Evolutionary conservation across 2,888 invertebrate genomes (phyloP).

Genomic region (Lumbricus terrestris): DNA sequence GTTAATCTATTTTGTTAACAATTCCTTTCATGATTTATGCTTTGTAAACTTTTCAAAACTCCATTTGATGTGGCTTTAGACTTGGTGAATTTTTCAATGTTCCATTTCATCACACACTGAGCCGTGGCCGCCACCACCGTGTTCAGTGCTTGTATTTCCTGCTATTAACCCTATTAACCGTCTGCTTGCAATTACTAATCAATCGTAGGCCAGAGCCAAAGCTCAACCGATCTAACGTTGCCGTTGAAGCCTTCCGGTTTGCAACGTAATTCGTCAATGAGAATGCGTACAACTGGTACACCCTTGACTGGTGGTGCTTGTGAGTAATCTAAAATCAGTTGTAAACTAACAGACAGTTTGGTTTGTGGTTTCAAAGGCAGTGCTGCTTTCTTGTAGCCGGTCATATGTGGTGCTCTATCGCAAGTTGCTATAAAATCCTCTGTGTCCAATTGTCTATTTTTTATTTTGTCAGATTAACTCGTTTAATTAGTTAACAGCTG

Average conservation of each 20-base stretch:
- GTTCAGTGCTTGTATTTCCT: background rate
- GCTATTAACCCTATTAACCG: background rate
- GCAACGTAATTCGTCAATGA: conserved; percentile 19
- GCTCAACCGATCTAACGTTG: conserved; percentile 21
- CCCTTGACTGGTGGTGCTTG: background rate
- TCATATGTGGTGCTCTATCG: background rate
- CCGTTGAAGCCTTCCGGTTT: conserved; percentile 9
- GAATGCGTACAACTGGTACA: background rate
- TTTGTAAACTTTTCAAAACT: background rate
- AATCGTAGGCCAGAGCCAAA: conserved; percentile 24
- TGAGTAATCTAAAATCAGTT: background rate
- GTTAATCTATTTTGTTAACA: background rate
- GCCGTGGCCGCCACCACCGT: too few species aligned
- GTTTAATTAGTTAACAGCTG: background rate
- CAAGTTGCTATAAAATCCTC: background rate
- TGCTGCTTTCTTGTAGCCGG: background rate
- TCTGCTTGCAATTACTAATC: conserved; percentile 1
- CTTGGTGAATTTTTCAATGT: conserved; percentile 3
- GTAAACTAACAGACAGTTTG: background rate
- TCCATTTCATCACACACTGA: background rate
- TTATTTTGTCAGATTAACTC: background rate
- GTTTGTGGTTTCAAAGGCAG: background rate
- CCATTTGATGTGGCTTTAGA: background rate
- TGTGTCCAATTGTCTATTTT: background rate
- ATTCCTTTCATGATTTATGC: background rate